Evolutionary conservation across 2,113 vertebrate species (phyloP).

Genomic region (Atractosteus spatula): DNA sequence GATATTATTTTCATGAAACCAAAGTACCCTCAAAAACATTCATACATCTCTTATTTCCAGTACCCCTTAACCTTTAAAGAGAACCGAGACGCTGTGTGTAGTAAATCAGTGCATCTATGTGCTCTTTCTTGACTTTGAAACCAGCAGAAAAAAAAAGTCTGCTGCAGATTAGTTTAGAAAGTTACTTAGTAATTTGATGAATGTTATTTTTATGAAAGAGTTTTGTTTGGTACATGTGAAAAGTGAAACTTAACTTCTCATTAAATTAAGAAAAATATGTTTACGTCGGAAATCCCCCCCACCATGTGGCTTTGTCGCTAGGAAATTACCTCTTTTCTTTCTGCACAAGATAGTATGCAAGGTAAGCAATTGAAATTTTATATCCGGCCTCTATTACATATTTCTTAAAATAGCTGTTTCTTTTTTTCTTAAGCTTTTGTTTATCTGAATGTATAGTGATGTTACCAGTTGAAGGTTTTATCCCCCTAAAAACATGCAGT

Average conservation of each 20-base stretch:
- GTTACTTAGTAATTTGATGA: constrained; percentile 17
- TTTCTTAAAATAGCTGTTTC: neutral
- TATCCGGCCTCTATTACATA: neutral
- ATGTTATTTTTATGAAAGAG: constrained; percentile 4
- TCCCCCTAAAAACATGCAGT: too few species aligned
- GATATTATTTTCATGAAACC: too few species aligned
- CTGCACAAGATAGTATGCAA: constrained; percentile 5
- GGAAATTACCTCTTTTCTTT: constrained; percentile 8
- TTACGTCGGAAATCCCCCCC: constrained; percentile 7
- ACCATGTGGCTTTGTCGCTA: neutral
- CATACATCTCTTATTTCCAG: too few species aligned
- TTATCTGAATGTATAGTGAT: too few species aligned
- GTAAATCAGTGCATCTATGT: too few species aligned
- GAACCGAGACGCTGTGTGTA: too few species aligned
- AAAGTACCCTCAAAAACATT: too few species aligned
- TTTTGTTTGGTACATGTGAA: constrained; percentile 7
- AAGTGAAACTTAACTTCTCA: constrained; percentile 5
- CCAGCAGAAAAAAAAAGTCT: neutral
- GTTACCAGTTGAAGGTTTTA: too few species aligned
- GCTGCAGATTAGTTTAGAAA: constrained; percentile 6
- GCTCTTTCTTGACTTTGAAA: neutral
- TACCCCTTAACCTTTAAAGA: too few species aligned
- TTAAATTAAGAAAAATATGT: constrained; percentile 12
- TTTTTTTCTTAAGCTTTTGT: neutral
- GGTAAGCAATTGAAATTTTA: constrained; percentile 4